Conservation (phyloP, 2,888 invertebrate species). For the Trichopria drosophilae region DNA sequence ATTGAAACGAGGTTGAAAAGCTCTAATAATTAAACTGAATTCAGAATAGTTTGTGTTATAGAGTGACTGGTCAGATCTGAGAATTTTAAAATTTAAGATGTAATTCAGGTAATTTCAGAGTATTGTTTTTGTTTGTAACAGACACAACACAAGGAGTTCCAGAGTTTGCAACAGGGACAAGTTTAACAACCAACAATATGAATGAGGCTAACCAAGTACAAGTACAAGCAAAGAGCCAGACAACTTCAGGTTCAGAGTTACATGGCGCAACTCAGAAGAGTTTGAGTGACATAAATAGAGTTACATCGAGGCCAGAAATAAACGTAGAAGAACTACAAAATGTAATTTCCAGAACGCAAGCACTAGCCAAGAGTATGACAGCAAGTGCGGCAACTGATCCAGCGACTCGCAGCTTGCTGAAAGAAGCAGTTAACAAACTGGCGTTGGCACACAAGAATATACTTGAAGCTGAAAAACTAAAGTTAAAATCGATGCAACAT, state of each 20-base stretch:
- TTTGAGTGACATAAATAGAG: neutral
- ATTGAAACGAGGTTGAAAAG: no score
- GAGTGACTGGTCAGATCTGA: conserved; percentile 29
- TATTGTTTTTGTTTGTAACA: conserved; percentile 1
- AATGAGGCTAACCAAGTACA: neutral
- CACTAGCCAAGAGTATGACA: conserved; percentile 14
- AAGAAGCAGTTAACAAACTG: conserved; percentile 12
- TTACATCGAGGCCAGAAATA: conserved; percentile 2
- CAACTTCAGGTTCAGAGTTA: neutral
- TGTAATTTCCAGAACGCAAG: conserved; percentile 18
- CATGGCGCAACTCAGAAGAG: neutral
- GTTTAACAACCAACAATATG: no score
- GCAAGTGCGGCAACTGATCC: conserved; percentile 12
- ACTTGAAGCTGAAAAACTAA: conserved; percentile 16
- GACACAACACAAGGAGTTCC: neutral
- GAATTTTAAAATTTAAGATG: conserved; percentile 4
- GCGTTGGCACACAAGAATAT: conserved; percentile 1
- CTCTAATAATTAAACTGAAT: no score
- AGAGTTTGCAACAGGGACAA: neutral
- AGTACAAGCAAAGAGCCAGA: neutral
- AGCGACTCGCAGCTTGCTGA: conserved; percentile 4
- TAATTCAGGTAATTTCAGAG: conserved; percentile 23
- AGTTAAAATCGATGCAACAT: conserved; percentile 3
- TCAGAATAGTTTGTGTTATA: conserved; percentile 12
- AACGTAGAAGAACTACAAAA: conserved; percentile 15